A percentile compares a stretch with the other conserved stretches of the same genome.
phyloP scores from a whole-genome alignment of 2,113 vertebrate genomes.

The Corythoichthys intestinalis region DNA sequence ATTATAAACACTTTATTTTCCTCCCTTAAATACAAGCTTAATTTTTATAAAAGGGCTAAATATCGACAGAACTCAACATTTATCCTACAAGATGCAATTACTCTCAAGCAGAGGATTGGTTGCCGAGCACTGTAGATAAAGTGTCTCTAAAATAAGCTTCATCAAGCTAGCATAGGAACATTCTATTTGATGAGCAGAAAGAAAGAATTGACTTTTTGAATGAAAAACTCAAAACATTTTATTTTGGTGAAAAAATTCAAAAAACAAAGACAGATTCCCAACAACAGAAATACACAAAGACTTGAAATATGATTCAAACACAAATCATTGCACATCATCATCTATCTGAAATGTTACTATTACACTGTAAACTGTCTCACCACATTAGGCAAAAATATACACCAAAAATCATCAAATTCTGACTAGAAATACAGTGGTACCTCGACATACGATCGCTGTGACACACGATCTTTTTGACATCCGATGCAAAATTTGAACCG shows the following conservation, averaged over 20 bases:
- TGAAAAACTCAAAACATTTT: not conserved
- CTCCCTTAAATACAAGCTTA: not conserved
- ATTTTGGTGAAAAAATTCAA: not conserved
- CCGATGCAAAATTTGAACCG: no score
- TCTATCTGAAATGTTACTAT: no score
- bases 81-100: not conserved
- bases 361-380: no score
- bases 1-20: not conserved
- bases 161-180: not conserved
- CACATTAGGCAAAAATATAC: no score
- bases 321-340: not conserved
- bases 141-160: conserved; percentile 7
- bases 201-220: not conserved
- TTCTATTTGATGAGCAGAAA: not conserved
- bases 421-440: no score
- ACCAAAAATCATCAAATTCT: no score
- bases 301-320: not conserved
- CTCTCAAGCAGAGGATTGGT: not conserved
- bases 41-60: not conserved
- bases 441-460: no score
- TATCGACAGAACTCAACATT: not conserved
- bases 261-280: not conserved
- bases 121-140: not conserved
- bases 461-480: no score
- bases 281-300: not conserved